Base-by-base conservation (phyloP, 2,797 vertebrate genomes). In the Cossypha dichroa region DNA sequence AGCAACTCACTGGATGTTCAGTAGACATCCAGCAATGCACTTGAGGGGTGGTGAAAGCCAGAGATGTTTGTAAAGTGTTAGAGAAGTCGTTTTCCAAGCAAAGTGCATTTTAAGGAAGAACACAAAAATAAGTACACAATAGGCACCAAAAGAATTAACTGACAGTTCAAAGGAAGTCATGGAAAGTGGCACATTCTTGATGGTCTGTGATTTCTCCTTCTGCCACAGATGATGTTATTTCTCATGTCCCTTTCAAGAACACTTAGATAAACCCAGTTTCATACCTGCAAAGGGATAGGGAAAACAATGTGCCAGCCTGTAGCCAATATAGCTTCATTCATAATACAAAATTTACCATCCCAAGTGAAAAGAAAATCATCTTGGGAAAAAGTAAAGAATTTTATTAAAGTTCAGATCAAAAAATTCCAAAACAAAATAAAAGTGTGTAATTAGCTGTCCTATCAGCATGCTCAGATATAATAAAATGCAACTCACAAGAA, bases 31-130 rank as follows among this genome's bases (percentile, higher is more conserved):
- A 94, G 58, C 38, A 58, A 76, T 23, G 10, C 17, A 62, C 22
- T 94, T 93, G 43, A 64, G 76, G 31, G 59, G 67, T 67, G 76
- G 59, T 86, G 59, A 94, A 95, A 90, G 48, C 38, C 66, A 84
- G 31, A 79, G 52, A 59, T 55, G 33, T 78, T 79, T 83, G 51
- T 40, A 45, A 94, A 92, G 46, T 75, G 64, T 52, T 75, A 58
- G 52, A 86, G 38, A 78, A 85, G n/a, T 66, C 1, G 2, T 89
- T 92, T 94, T 90, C 76, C 66, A 90, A 66, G 10, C 26, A 21
- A 75, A 91, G 10, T 67, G 26, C 43, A 17, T 83, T 88, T 86
- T 62, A 94, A 94, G 51, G 55, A 89, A 78, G 77, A 89, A 52
- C 9, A 64, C 1, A 6, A 78, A 75, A 92, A 74, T 38, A 15